Evolutionary conservation across 2,113 vertebrate genomes (phyloP).

Genomic region (Leptobrachium ailaonicum): DNA sequence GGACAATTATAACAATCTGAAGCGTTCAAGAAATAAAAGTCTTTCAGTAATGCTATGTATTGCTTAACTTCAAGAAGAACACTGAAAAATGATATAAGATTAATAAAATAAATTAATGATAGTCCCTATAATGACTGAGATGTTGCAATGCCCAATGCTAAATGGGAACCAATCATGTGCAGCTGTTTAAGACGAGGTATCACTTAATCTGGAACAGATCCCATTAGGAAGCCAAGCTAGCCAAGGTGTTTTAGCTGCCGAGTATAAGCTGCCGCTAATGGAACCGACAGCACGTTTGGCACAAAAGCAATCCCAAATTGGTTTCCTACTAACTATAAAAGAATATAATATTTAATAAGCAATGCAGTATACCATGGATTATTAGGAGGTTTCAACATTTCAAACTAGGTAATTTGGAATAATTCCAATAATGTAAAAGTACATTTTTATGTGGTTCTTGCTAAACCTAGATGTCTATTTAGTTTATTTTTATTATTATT

Average conservation of each 20-base stretch:
- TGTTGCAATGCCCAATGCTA: too few species aligned
- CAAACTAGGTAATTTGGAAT: neutral
- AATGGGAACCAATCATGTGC: neutral
- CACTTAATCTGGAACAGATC: neutral
- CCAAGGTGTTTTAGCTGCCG: neutral
- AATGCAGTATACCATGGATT: neutral
- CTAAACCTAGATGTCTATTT: neutral
- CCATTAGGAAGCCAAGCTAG: neutral
- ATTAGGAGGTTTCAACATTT: neutral
- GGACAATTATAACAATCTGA: too few species aligned
- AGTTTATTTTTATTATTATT: neutral
- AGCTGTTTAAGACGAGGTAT: neutral
- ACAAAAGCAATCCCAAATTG: neutral
- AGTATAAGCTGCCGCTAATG: neutral
- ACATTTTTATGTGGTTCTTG: neutral
- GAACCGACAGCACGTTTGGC: conserved; percentile 1
- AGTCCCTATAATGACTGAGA: too few species aligned
- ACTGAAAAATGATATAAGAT: too few species aligned
- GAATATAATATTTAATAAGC: neutral
- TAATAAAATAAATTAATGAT: too few species aligned
- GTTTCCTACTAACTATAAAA: conserved; percentile 5
- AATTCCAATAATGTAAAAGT: neutral
- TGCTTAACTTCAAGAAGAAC: too few species aligned
- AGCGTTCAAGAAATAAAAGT: too few species aligned
- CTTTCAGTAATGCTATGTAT: too few species aligned